Percentiles rank a stretch among this genome's conserved stretches.
Evolutionary conservation across 2,113 vertebrate genomes (phyloP).

Genomic region (Pangasianodon hypophthalmus): DNA sequence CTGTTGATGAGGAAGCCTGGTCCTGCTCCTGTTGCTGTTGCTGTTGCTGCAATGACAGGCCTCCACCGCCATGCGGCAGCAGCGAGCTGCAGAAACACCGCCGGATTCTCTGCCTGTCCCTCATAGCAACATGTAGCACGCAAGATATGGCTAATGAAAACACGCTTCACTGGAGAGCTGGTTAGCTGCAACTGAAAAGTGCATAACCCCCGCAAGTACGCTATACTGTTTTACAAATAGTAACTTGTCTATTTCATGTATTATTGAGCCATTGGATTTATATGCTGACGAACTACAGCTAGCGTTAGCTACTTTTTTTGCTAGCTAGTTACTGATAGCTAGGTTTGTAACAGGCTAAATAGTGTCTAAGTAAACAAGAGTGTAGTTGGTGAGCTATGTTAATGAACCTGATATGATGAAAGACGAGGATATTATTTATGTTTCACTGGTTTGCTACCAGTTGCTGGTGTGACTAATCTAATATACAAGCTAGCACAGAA

Average conservation of each 20-base stretch:
- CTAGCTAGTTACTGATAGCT: neutral
- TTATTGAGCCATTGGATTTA: neutral
- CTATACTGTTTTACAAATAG: neutral
- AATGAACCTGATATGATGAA: neutral
- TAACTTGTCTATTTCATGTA: neutral
- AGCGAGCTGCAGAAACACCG: neutral
- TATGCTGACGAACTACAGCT: neutral
- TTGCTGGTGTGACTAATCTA: neutral
- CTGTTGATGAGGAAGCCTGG: neutral
- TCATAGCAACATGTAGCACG: conserved; percentile 28
- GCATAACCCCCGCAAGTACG: neutral
- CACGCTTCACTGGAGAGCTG: neutral
- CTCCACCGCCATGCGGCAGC: conserved; percentile 52
- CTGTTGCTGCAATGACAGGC: conserved; percentile 42
- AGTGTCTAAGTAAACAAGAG: neutral
- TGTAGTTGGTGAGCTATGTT: neutral
- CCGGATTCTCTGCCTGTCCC: conserved; percentile 63
- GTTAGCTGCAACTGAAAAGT: neutral
- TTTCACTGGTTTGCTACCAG: neutral
- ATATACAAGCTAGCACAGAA: neutral
- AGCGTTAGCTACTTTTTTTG: neutral
- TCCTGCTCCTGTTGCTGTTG: neutral
- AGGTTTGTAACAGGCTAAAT: neutral
- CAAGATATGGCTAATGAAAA: conserved; percentile 22
- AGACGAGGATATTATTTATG: neutral